Evolutionary conservation across 2,797 vertebrate species (phyloP).

Genomic region (Sebastes dallii): DNA sequence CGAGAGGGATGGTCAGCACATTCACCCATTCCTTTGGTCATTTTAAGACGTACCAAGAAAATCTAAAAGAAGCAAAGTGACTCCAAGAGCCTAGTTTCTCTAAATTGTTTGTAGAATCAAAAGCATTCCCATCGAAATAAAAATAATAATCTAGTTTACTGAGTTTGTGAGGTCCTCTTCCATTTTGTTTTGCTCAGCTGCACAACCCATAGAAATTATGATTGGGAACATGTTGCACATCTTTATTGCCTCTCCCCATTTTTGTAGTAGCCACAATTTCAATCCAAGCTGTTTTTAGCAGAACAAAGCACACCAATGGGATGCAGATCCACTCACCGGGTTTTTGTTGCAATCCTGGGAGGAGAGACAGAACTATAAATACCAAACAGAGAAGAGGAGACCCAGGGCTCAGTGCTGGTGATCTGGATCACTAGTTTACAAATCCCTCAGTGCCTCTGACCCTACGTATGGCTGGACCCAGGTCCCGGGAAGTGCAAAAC

Average conservation of each 20-base stretch:
- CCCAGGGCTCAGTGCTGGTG: slow-evolving; percentile 52
- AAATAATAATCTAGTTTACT: not conserved
- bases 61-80: slow-evolving; percentile 35
- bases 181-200: not conserved
- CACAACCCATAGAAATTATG: not conserved
- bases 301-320: slow-evolving; percentile 43
- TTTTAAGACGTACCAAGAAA: slow-evolving; percentile 49
- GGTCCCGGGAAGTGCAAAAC: slow-evolving; percentile 80
- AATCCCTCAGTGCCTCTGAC: slow-evolving; percentile 81
- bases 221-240: slow-evolving; percentile 1
- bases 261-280: not conserved
- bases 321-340: slow-evolving; percentile 79
- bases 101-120: not conserved
- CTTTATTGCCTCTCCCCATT: not conserved
- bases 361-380: slow-evolving; percentile 72
- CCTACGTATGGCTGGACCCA: slow-evolving; percentile 72
- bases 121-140: slow-evolving; percentile 5
- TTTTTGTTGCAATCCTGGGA: slow-evolving; percentile 71
- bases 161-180: not conserved
- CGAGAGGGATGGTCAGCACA: slow-evolving; percentile 72
- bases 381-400: slow-evolving; percentile 61
- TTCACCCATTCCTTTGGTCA: slow-evolving; percentile 59
- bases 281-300: slow-evolving; percentile 33
- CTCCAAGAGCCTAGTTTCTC: not conserved
- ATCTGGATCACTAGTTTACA: slow-evolving; percentile 74